phyloP scores from a whole-genome alignment of 2,113 vertebrate genomes.

The Sardina pilchardus region DNA sequence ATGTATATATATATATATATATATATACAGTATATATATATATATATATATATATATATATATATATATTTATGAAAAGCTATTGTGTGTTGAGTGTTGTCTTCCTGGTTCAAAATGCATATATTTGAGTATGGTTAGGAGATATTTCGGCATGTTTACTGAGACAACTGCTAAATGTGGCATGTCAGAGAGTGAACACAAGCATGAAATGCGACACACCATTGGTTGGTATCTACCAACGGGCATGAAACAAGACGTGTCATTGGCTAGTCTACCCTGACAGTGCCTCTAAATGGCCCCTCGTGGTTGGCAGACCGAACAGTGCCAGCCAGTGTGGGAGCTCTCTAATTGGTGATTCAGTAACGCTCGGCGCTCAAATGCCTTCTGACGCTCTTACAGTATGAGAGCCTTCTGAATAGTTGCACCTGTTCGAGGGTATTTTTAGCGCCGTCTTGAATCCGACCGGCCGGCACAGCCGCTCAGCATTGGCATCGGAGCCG shows the following conservation, averaged over 20 bases:
- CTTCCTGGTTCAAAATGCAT: no score
- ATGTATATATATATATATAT: no score
- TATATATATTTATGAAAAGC: no score
- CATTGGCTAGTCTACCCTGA: background rate
- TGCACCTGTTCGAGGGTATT: conserved; percentile 7
- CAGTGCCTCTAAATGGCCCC: background rate
- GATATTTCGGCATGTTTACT: background rate
- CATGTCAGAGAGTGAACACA: background rate
- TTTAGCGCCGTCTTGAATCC: background rate
- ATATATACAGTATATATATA: no score
- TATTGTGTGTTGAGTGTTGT: no score
- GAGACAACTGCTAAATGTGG: background rate
- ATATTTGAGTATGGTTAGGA: background rate
- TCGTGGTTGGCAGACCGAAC: background rate
- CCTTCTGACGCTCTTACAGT: background rate
- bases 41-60: no score
- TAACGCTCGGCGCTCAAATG: background rate
- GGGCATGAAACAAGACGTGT: background rate
- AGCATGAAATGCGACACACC: background rate
- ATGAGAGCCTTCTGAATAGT: background rate
- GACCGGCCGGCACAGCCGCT: background rate
- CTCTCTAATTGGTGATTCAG: background rate
- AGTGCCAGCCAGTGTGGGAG: background rate
- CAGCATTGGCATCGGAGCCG: background rate
- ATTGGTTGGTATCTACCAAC: background rate